These are phyloP conservation scores for Conger conger DNA, from an alignment of 2,113 vertebrate genomes.

Conservation along the genomic window DNA sequence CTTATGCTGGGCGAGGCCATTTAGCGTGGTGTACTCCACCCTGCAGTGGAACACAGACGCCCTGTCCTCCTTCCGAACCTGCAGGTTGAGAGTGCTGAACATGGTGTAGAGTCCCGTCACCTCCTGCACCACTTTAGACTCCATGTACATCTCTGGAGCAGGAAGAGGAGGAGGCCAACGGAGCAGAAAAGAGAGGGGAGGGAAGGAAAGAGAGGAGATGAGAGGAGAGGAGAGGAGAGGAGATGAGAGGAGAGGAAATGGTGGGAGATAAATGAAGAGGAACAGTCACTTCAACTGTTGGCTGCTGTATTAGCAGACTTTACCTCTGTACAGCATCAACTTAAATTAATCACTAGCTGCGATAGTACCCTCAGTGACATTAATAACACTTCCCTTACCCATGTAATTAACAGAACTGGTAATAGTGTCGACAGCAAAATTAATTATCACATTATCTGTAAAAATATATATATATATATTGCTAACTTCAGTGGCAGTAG, in stretches of 20 bases:
- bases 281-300: too few relatives aligned
- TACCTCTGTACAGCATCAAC: background rate
- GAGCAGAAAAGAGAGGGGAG: background rate
- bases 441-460: background rate
- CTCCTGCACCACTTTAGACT: conserved; percentile 70
- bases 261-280: too few relatives aligned
- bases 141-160: conserved; percentile 64
- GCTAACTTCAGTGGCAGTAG: background rate
- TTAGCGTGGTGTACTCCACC: conserved; percentile 67
- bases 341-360: background rate
- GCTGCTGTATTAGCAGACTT: background rate
- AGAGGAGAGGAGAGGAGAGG: background rate
- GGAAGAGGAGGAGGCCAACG: background rate
- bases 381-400: background rate
- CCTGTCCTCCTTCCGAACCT: conserved; percentile 67
- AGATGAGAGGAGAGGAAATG: too few relatives aligned
- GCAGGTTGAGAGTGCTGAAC: conserved; percentile 72
- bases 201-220: background rate
- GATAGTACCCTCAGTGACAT: background rate
- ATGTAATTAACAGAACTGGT: background rate
- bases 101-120: conserved; percentile 74
- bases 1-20: conserved; percentile 38
- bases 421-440: background rate
- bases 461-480: background rate
- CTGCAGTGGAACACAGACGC: conserved; percentile 73